phyloP scores from a whole-genome alignment of 2,888 invertebrate species.

The Cepaea hortensis region DNA sequence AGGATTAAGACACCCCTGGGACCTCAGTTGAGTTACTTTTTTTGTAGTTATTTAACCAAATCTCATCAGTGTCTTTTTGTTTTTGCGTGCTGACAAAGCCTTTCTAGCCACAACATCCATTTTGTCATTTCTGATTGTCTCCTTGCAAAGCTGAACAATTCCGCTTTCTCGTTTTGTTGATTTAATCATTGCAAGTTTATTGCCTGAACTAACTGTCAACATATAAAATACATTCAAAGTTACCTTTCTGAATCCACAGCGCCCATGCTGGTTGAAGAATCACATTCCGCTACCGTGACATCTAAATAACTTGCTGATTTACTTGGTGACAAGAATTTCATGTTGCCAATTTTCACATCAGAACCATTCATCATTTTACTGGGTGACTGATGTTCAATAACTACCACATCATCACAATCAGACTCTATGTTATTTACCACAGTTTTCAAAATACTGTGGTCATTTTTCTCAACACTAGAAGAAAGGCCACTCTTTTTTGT shows the following conservation, averaged over 20 bases:
- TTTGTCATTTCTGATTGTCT: too few species aligned
- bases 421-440: background rate
- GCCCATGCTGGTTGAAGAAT: slow-evolving; percentile 38
- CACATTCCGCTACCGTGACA: slow-evolving; percentile 37
- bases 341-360: slow-evolving; percentile 4
- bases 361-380: background rate
- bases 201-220: background rate
- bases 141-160: too few species aligned
- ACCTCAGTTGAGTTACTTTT: too few species aligned
- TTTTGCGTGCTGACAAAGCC: too few species aligned
- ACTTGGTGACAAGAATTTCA: slow-evolving; percentile 11
- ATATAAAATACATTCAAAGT: background rate
- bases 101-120: too few species aligned
- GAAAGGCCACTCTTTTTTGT: background rate
- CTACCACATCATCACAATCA: background rate
- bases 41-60: too few species aligned
- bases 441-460: background rate
- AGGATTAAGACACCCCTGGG: too few species aligned
- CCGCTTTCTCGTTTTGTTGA: too few species aligned
- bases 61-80: too few species aligned
- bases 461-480: slow-evolving; percentile 15
- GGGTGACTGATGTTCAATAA: background rate
- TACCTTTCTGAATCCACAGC: slow-evolving; percentile 42
- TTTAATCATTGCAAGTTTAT: too few species aligned
- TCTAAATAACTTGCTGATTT: background rate